Percentiles rank a stretch among this genome's conserved stretches.
Evolutionary conservation across 2,797 vertebrate genomes (phyloP).

Genomic region (Urocyon cinereoargenteus): DNA sequence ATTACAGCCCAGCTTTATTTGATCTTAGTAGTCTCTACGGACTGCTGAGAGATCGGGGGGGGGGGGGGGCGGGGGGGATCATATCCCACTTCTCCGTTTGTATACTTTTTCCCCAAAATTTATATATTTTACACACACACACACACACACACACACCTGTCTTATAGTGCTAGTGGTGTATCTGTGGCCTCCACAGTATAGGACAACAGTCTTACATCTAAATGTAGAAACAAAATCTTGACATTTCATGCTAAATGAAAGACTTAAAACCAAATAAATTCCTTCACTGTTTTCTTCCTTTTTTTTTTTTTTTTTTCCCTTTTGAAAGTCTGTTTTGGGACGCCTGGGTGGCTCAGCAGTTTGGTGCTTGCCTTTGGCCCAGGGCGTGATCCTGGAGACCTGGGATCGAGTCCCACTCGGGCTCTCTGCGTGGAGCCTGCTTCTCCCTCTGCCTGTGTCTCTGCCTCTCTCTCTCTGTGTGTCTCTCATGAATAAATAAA

Average conservation of each 20-base stretch:
- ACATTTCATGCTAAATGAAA: neutral
- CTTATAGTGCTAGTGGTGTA: rapidly evolving
- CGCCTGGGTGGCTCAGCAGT: no score
- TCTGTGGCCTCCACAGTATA: neutral
- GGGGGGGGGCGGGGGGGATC: no score
- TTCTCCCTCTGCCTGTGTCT: no score
- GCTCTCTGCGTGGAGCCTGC: no score
- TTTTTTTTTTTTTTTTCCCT: neutral
- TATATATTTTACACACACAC: neutral
- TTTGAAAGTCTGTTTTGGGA: neutral
- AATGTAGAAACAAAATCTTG: neutral
- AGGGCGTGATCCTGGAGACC: no score
- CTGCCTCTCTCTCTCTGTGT: no score
- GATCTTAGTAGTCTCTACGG: neutral
- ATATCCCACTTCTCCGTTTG: neutral
- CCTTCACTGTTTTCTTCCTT: neutral
- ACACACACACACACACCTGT: neutral
- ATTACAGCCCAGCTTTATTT: neutral
- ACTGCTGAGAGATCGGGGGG: neutral
- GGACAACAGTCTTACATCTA: neutral
- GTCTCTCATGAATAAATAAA: no score
- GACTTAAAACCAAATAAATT: neutral
- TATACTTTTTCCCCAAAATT: neutral
- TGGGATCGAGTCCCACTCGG: no score
- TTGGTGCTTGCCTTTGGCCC: no score